Conservation (phyloP, 2,797 vertebrate species). For the Acropternis orthonyx region DNA sequence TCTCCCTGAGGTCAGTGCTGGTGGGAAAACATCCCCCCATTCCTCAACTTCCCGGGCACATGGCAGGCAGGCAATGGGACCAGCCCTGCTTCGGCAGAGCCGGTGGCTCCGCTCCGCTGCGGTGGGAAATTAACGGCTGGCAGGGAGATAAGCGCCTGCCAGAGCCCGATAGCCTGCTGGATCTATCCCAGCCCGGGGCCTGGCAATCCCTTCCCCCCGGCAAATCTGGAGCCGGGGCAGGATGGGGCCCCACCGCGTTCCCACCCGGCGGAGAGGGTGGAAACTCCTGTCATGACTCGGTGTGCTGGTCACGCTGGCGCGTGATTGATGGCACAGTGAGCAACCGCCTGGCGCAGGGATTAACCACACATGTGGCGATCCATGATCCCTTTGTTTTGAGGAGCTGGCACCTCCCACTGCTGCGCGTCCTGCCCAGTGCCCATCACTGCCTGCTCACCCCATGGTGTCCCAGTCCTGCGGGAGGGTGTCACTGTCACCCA, state of each 20-base stretch:
- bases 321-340: not conserved
- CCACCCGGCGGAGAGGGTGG: not conserved
- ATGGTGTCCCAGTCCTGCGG: fast-evolving
- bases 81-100: not conserved
- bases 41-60: not conserved
- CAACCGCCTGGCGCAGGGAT: not conserved
- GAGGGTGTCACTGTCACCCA: not conserved
- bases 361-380: not conserved
- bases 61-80: fast-evolving
- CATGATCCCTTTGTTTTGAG: not conserved
- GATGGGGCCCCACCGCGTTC: not conserved
- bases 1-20: not conserved
- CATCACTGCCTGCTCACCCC: not conserved
- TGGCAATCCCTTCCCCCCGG: not conserved
- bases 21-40: not conserved
- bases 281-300: not conserved
- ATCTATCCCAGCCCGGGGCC: not conserved
- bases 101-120: not conserved
- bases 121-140: not conserved
- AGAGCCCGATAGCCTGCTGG: not conserved
- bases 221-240: not conserved
- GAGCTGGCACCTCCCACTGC: not conserved
- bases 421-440: fast-evolving
- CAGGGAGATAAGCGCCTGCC: not conserved
- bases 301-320: not conserved